Evolutionary conservation across 2,113 vertebrate species (phyloP).

Genomic region (Miniopterus natalensis): DNA sequence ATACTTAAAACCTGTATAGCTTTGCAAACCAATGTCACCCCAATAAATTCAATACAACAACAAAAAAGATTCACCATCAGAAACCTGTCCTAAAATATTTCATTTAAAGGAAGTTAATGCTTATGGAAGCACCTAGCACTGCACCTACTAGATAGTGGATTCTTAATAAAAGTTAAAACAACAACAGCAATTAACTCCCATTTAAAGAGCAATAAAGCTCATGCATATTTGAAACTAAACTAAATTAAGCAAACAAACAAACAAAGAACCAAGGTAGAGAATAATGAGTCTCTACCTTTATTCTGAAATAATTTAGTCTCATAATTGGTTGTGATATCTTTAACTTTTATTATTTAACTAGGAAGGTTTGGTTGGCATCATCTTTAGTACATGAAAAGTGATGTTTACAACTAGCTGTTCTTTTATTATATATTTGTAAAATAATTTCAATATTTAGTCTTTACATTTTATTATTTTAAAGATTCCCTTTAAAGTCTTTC

Average conservation of each 20-base stretch:
- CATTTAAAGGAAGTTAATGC: conserved; percentile 19
- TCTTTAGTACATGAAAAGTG: conserved; percentile 10
- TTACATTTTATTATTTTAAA: conserved; percentile 57
- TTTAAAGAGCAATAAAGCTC: neutral
- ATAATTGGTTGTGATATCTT: neutral
- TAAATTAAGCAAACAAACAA: neutral
- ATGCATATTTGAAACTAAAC: neutral
- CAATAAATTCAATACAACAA: neutral
- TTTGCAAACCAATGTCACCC: neutral
- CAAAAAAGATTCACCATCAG: neutral
- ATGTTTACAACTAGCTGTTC: neutral
- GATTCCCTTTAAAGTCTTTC: neutral
- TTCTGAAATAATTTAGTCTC: conserved; percentile 47
- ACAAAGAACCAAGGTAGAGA: neutral
- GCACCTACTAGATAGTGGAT: neutral
- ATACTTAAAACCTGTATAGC: neutral
- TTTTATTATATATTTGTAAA: neutral
- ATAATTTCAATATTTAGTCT: conserved; percentile 46
- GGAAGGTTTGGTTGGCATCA: neutral
- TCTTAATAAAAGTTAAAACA: conserved; percentile 40
- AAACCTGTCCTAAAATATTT: conserved; percentile 56
- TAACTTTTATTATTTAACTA: conserved; percentile 44
- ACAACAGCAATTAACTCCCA: neutral
- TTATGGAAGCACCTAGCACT: neutral
- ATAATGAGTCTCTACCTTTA: neutral